Percentiles rank a stretch among this genome's conserved stretches.
Evolutionary conservation across 2,888 invertebrate genomes (phyloP).

Genomic region (Tetragonisca angustula): DNA sequence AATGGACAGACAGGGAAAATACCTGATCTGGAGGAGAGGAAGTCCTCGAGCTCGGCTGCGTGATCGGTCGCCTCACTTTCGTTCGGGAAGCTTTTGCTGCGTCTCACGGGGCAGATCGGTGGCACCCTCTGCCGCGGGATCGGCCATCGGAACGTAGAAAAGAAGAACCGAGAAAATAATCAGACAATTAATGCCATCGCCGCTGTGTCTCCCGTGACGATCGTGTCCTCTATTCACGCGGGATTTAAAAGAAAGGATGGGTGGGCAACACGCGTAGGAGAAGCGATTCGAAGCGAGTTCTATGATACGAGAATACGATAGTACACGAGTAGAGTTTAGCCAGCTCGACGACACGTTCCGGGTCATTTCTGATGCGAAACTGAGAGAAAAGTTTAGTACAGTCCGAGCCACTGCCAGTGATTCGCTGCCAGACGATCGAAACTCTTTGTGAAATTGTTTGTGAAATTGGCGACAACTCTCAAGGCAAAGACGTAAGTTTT

Average conservation of each 20-base stretch:
- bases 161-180: slow-evolving; percentile 61
- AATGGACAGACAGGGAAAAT: slow-evolving; percentile 3
- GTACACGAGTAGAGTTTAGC: not conserved
- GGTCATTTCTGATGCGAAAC: not conserved
- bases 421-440: not conserved
- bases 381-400: slow-evolving; percentile 19
- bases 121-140: slow-evolving; percentile 73
- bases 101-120: slow-evolving; percentile 76
- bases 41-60: slow-evolving; percentile 75
- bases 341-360: slow-evolving; percentile 17
- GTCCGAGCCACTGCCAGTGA: slow-evolving; percentile 4
- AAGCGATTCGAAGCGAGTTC: slow-evolving; percentile 38
- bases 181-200: slow-evolving; percentile 54
- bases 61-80: slow-evolving; percentile 76
- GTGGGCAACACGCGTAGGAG: slow-evolving; percentile 22
- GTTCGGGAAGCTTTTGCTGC: slow-evolving; percentile 78
- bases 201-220: not conserved
- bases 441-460: not conserved
- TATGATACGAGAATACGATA: not conserved
- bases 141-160: slow-evolving; percentile 52
- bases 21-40: slow-evolving; percentile 79
- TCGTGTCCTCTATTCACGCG: slow-evolving; percentile 8
- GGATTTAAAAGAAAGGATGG: not conserved
- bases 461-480: not conserved
- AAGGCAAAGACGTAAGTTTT: not conserved